Percentiles rank a stretch among this genome's conserved stretches.
Evolutionary conservation across 1,140 invertebrate genomes (phyloP).

Genomic region (Cepaea nemoralis): DNA sequence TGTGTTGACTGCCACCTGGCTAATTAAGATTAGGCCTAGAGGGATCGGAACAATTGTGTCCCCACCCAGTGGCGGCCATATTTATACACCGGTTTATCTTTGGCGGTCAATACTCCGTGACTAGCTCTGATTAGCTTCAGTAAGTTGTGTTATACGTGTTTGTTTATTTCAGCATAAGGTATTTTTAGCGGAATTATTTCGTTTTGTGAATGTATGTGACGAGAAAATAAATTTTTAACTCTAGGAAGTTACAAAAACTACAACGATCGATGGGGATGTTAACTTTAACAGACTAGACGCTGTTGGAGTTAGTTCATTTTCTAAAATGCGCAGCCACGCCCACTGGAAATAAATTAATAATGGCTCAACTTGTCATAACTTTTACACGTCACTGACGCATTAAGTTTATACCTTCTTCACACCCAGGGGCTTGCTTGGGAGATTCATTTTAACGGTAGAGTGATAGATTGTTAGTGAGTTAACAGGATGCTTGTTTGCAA

Average conservation of each 20-base stretch:
- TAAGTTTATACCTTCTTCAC: no score
- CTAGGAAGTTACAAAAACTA: not conserved
- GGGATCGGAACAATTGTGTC: constrained; percentile 12
- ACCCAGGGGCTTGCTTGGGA: no score
- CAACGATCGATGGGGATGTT: not conserved
- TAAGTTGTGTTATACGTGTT: not conserved
- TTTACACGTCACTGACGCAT: not conserved
- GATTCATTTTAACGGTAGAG: no score
- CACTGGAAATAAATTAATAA: not conserved
- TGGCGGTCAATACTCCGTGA: not conserved
- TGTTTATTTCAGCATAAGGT: not conserved
- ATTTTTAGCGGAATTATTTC: not conserved
- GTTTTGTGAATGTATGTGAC: not conserved
- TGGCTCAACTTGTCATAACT: not conserved
- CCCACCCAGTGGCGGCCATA: constrained; percentile 26
- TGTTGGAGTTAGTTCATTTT: no score
- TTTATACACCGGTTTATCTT: constrained; percentile 22
- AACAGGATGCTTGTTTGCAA: no score
- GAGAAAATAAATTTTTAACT: not conserved
- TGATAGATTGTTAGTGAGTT: no score
- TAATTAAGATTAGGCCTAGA: constrained; percentile 19
- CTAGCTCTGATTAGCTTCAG: not conserved
- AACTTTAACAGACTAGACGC: no score
- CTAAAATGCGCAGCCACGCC: no score
- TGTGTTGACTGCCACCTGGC: not conserved